Base-by-base conservation (phyloP, 2,113 vertebrate species). In the Syngnathus scovelli region DNA sequence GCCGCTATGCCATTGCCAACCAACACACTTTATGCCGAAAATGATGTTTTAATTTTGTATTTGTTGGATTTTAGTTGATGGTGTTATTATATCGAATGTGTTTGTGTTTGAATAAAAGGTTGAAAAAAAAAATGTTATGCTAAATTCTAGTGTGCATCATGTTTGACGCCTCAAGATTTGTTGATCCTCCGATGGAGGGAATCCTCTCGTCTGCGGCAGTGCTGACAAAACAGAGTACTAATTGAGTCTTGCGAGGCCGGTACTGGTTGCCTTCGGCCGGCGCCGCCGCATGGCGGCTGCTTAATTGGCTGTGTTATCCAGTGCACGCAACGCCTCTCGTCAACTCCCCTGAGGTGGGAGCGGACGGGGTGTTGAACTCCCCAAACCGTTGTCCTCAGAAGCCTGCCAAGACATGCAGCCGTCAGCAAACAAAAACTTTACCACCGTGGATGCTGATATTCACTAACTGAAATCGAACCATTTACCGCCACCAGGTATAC, bases 211-310 rank as follows among this genome's bases (percentile, higher is more conserved):
- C 49, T 68, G 66, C 49, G 33, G 66, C 54, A 44, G 77, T 82
- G 79, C 67, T 60, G 38, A 70, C 71, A 79, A 85, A 78, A 75
- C 60, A 49, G 70, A 75, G 69, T 72, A 73, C 73, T 91, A 92
- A 91, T 90, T 90, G 84, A 78, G 79, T 90, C 89, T 87, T 89
- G 77, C 68, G 89, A 90, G 90, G 83, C 76, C 65, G 54, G 1
- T 60, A 48, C 3, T 10, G 56, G 85, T 90, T 90, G 84, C 90
- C 83, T 86, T 83, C 84, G 84, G 85, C 67, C 27, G 27, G 27
- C 27, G 27, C 27, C 27, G 27, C 27, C 3, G 72, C 76, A 81
- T 85, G 89, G 78, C 82, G 75, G 79, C 73, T 85, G 74, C 72
- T 77, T 89, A 87, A 89, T 87, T 79, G 85, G 82, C 67, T 83